Percentiles rank a stretch among this genome's conserved stretches.
Evolutionary conservation across 2,113 vertebrate genomes (phyloP).

Genomic region (Herpetotheres cachinnans): DNA sequence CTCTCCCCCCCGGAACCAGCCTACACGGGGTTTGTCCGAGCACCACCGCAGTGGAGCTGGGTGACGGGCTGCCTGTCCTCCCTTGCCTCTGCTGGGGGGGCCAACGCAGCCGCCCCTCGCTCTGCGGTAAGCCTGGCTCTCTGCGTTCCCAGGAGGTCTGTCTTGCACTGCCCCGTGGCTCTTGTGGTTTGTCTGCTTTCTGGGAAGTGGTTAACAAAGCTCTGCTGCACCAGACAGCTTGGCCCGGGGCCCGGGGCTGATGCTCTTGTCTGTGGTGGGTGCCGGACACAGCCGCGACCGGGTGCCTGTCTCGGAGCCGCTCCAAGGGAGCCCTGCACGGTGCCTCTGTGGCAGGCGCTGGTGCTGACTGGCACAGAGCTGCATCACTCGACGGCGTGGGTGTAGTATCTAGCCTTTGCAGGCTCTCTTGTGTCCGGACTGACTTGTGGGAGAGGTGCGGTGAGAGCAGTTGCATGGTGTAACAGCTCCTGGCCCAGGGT

Average conservation of each 20-base stretch:
- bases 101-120: neutral
- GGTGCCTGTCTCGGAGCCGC: neutral
- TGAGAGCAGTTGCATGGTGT: neutral
- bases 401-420: rapidly evolving
- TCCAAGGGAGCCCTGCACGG: neutral
- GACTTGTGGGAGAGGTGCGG: neutral
- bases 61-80: neutral
- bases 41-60: neutral
- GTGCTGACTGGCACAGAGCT: neutral
- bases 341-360: neutral
- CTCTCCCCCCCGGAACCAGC: neutral
- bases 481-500: neutral
- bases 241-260: neutral
- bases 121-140: neutral
- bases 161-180: neutral
- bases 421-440: no score
- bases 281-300: neutral
- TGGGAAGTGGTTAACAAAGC: neutral
- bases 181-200: neutral
- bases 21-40: neutral
- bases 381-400: rapidly evolving
- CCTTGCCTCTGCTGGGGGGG: neutral
- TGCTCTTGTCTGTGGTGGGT: neutral
- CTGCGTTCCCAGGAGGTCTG: neutral
- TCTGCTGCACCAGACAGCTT: neutral